Conservation (phyloP, 2,888 invertebrate genomes). For the Lordiphosa andalusiaca region DNA sequence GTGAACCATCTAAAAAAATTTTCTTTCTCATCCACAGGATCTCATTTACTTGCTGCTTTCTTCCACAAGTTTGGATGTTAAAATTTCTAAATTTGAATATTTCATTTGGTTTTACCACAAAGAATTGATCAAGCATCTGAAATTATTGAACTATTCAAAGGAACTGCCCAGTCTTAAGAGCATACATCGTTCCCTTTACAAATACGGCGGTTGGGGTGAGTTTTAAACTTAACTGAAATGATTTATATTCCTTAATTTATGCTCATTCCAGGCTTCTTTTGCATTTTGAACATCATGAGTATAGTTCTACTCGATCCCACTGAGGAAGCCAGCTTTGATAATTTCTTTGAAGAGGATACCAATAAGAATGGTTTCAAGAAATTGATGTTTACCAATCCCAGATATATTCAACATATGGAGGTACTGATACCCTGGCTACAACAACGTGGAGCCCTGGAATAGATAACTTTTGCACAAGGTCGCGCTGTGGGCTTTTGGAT, state of each 20-base stretch:
- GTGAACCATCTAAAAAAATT: no score
- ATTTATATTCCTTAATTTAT: no score
- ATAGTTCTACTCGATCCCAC: constrained; percentile 57
- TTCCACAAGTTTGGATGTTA: constrained; percentile 23
- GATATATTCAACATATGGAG: constrained; percentile 68
- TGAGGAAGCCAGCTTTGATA: constrained; percentile 55
- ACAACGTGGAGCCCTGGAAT: constrained; percentile 59
- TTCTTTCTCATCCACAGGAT: constrained; percentile 4
- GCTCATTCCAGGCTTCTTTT: constrained; percentile 14
- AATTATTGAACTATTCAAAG: constrained; percentile 19
- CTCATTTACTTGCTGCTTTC: constrained; percentile 26
- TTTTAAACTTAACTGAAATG: not conserved
- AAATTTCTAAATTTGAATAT: constrained; percentile 22
- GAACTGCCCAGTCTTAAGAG: constrained; percentile 23
- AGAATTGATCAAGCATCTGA: constrained; percentile 22
- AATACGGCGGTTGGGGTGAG: constrained; percentile 33
- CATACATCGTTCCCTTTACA: constrained; percentile 17
- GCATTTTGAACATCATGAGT: constrained; percentile 22
- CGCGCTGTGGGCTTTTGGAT: no score
- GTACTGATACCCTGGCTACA: constrained; percentile 71
- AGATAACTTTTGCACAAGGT: not conserved
- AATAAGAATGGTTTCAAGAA: constrained; percentile 47
- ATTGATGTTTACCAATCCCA: constrained; percentile 52
- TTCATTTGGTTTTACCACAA: constrained; percentile 34
- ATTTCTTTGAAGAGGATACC: constrained; percentile 40